These are phyloP conservation scores for Myopa tessellatipennis DNA, from an alignment of 2,888 invertebrate species.

Conservation along the genomic window DNA sequence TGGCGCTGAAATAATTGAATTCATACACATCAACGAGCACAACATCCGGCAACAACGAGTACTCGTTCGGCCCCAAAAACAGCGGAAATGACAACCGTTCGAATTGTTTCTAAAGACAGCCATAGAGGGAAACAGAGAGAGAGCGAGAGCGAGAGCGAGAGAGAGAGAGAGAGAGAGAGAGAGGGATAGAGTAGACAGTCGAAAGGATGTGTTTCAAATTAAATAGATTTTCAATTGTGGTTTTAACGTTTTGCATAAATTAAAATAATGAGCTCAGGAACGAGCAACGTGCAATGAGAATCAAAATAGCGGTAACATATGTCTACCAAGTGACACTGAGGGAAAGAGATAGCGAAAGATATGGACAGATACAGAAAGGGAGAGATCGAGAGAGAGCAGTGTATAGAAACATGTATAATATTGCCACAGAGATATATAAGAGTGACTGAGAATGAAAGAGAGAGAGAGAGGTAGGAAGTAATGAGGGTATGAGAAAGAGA, in stretches of 20 bases:
- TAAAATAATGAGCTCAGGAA: slow-evolving; percentile 58
- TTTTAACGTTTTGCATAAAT: slow-evolving; percentile 65
- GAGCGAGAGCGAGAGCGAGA: not conserved
- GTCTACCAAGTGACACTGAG: slow-evolving; percentile 30
- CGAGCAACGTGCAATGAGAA: slow-evolving; percentile 4
- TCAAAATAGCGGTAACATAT: slow-evolving; percentile 25
- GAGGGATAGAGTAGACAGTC: not conserved
- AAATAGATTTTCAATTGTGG: slow-evolving; percentile 67
- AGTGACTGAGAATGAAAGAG: slow-evolving; percentile 9
- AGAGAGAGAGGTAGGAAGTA: not conserved
- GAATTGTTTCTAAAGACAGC: not conserved
- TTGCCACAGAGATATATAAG: too few relatives aligned
- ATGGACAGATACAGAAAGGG: not conserved
- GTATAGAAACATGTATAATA: slow-evolving; percentile 25
- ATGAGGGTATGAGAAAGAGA: not conserved
- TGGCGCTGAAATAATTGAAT: slow-evolving; percentile 64
- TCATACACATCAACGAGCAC: slow-evolving; percentile 64
- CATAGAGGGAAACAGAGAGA: not conserved
- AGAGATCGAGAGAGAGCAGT: not conserved
- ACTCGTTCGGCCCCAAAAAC: slow-evolving; percentile 37
- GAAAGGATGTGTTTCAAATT: slow-evolving; percentile 53
- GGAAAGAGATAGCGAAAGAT: not conserved
- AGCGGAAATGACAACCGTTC: slow-evolving; percentile 46
- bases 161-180: not conserved
- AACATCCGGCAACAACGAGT: slow-evolving; percentile 46